These are phyloP conservation scores for Eurystomus gularis DNA, from an alignment of 2,113 vertebrate genomes.

Conservation along the genomic window DNA sequence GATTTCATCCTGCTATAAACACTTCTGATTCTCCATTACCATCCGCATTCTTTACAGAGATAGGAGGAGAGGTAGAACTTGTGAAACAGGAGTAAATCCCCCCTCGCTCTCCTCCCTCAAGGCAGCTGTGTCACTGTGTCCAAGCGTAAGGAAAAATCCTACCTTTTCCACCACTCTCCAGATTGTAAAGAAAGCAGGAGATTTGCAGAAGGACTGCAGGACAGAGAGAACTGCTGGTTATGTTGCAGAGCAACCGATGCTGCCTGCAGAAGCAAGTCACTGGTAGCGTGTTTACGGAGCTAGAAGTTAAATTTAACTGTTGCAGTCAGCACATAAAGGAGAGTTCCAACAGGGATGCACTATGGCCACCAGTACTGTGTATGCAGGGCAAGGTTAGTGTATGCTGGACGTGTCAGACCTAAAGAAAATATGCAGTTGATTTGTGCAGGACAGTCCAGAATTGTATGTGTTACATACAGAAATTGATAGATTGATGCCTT, in stretches of 20 bases:
- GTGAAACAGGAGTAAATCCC: background rate
- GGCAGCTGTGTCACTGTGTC: background rate
- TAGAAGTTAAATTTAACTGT: background rate
- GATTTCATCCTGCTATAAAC: background rate
- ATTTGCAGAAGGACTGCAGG: background rate
- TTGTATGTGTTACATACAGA: background rate
- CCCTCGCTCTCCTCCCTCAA: too few relatives aligned
- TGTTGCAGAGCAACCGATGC: background rate
- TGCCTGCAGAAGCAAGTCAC: background rate
- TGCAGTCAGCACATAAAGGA: background rate
- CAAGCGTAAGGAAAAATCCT: background rate
- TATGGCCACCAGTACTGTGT: background rate
- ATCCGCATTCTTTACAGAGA: background rate
- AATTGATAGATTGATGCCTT: fast-evolving
- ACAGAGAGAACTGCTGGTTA: background rate
- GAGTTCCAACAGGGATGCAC: background rate
- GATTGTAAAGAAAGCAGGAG: background rate
- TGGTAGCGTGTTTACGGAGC: background rate
- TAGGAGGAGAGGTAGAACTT: background rate
- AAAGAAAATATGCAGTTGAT: background rate
- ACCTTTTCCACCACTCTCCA: background rate
- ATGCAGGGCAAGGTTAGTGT: background rate
- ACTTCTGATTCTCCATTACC: background rate
- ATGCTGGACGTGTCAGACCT: background rate
- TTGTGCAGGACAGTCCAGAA: background rate